Base-by-base conservation (phyloP, 2,888 invertebrate species). In the Lasioglossum leucozonium region DNA sequence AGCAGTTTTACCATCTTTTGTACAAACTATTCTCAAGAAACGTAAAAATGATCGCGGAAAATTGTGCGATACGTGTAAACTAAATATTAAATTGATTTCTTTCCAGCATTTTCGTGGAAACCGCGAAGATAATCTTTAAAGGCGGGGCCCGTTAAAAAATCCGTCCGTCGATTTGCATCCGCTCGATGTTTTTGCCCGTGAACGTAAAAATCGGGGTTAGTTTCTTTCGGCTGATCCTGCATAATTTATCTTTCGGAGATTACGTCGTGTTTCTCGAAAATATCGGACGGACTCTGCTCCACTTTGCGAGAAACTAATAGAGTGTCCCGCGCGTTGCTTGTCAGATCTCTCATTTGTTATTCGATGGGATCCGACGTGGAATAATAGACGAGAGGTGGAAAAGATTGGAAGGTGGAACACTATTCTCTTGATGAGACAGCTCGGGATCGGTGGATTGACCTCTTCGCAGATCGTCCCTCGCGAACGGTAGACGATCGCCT, bases 391-490 rank as follows among this genome's bases (percentile, higher is more conserved):
- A 34, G 26, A 44, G 34, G 42, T 58, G 47, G 42, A 16, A 16
- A 47, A 47, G 22, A 13, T 26, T 22, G 51, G 42, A 42, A 30
- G n/a, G 55, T 0, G 42, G 44, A 67, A 22, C 51, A 40, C 10
- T 26, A 72, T 79, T 76, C 73, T 82, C 78, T 77, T 83, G 88
- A 89, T 87, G 89, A 89, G 81, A 84, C 72, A 76, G 86, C 87
- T 26, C 84, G 72, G 72, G 79, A 89, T 89, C 82, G 58, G 75
- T 88, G 82, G 87, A 88, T 87, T 87, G 89, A 91, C 79, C 84
- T 77, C 77, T 79, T 77, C 74, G 74, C 77, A 51, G 83, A 76
- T 79, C 72, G 80, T 44, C 34, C 51, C 75, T 71, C 65, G 3
- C 22, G 8, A 51, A 55, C 58, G 26, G 37, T 8, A 10, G 37